These are phyloP conservation scores for Centropristis striata DNA, from an alignment of 2,113 vertebrate genomes.

Conservation along the genomic window DNA sequence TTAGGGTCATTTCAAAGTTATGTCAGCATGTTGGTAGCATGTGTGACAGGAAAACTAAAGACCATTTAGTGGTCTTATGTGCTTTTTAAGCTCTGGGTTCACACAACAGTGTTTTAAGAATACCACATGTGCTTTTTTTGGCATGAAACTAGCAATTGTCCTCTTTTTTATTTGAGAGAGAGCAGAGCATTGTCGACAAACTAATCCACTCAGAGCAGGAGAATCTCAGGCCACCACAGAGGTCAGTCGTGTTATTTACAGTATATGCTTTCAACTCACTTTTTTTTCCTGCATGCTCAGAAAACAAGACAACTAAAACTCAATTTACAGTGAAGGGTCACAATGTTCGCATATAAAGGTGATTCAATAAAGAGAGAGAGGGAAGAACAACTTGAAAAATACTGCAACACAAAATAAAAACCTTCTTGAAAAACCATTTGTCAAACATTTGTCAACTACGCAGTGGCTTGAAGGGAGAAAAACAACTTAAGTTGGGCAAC, in stretches of 20 bases:
- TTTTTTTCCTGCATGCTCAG: not conserved
- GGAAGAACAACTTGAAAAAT: not conserved
- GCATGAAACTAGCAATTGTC: not conserved
- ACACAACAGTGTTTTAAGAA: not conserved
- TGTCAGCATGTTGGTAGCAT: not conserved
- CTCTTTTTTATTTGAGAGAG: conserved; percentile 11
- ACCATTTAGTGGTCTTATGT: not conserved
- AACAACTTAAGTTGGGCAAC: conserved; percentile 1
- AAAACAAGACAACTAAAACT: not conserved
- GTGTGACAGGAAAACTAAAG: conserved; percentile 3
- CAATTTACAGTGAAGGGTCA: not conserved
- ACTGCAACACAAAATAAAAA: not conserved
- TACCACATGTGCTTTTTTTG: not conserved
- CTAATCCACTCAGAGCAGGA: conserved; percentile 61
- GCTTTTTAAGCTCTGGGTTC: conserved; percentile 15
- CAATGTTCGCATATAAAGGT: not conserved
- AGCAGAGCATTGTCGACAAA: conserved; percentile 40
- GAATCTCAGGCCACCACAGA: conserved; percentile 33
- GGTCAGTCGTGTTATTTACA: conserved; percentile 57
- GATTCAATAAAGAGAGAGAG: not conserved
- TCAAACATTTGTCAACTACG: not conserved
- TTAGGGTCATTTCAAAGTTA: not conserved
- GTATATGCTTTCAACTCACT: conserved; percentile 37
- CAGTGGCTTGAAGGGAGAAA: not conserved
- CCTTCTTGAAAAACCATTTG: not conserved